Evolutionary conservation across 1,140 invertebrate genomes (phyloP), one percentile per base, ranked within the genome.

Genomic region (Reticulitermes speratus): DNA sequence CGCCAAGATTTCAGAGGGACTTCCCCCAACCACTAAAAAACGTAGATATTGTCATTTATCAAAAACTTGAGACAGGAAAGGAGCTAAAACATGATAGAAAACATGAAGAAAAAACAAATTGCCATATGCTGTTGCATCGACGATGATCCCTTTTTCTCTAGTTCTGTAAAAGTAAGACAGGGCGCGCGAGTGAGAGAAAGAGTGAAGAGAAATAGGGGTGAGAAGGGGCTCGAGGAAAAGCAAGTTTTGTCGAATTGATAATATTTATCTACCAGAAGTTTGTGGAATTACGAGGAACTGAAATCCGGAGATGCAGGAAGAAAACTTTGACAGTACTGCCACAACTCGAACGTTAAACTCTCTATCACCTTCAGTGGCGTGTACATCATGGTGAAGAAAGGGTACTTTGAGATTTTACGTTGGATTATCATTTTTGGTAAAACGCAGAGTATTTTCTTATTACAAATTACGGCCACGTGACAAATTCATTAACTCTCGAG

Each of bases 261-360:
- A 75, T 75, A 75, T 75, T 75, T 75, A 75, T 75, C 65, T 75
- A 75, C 65, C n/a, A 30, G n/a, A 75, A 75, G 25, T 75, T 75
- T 75, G n/a, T 3, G 12, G 65, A 75, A 25, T 75, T 30, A 30
- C 65, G 65, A 25, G 45, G 65, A 75, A 30, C 14, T 75, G 65
- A 75, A 14, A 75, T 75, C 65, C 65, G 65, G 65, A 30, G n/a
- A 55, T 55, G 52, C 19, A 21, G 9, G 52, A 16, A 55, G 38
- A 38, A 55, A 55, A 55, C 52, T 55, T 25, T 75, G 65, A 75
- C 65, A 30, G n/a, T 0, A 6, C 65, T 25, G 25, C 65, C n/a
- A 25, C 65, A 75, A 75, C 65, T 1, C 65, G n/a, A 75, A 75
- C 25, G 3, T 75, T 75, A 75, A 75, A 30, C 65, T 30, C 65